Base-by-base conservation (phyloP, 2,888 invertebrate species). In the Apamea monoglypha region DNA sequence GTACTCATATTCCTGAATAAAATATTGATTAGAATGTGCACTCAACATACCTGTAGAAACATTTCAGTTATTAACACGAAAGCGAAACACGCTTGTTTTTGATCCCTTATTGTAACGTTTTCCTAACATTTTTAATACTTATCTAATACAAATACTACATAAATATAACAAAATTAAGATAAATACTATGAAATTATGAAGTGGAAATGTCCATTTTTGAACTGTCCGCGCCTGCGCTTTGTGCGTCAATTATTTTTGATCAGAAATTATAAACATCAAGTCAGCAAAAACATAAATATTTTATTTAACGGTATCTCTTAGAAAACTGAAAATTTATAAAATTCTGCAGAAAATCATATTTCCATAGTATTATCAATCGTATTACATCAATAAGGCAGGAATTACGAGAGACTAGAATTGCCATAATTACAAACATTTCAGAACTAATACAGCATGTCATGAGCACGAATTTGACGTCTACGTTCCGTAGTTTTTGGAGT, bases 21-120 rank as follows among this genome's bases (percentile, higher is more conserved):
- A 80, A 75, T 93, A 94, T 94, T 84, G 93, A 94, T 93, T 91
- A 88, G 74, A 82, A 88, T 71, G 79, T 86, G 83, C 85, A 72
- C 47, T 72, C 66, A 89, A 85, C 91, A 83, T 92, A 96, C 96
- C 96, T 96, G 96, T 93, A 94, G 92, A 96, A 96, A 96, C 96
- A 97, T 96, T 95, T 97, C 96, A 97, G 92, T 95, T 94, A 92
- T 88, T 93, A 95, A 93, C 91, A 92, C 90, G 84, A 92, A 92
- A 94, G 94, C 94, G 93, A 95, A 92, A 93, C 89, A 83, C 94
- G 94, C 95, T 93, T 90, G 86, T 91, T 92, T 93, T 95, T 94
- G 94, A 92, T 94, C 91, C 92, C 93, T 88, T 92, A 78, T 63
- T 91, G 90, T 82, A 89, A 88, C 90, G 87, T 90, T 91, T 92